Base-by-base conservation (phyloP, 2,797 vertebrate genomes). In the Heterohyrax brucei region DNA sequence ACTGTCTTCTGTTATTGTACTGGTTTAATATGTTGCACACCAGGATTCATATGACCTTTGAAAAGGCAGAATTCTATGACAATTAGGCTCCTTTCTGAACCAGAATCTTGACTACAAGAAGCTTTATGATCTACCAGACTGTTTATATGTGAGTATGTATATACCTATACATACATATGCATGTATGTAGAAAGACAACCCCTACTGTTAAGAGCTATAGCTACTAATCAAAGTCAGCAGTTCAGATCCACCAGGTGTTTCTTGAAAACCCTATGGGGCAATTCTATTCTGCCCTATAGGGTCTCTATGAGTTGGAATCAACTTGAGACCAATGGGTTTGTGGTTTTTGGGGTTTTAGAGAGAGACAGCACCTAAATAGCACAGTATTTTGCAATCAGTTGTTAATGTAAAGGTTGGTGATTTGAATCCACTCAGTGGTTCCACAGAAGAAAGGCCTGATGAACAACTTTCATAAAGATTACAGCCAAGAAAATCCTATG, bases 41-140 rank as follows among this genome's bases (percentile, higher is more conserved):
- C 18, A 10, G 53, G 77, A 21, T n/a, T 50, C 39, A 73, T 44
- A 84, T 56, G 87, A 77, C 87, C 62, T 94, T 59, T 77, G 46
- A 70, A 91, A 50, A 83, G 64, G 46, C 10, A 9, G 12, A 10
- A 10, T 73, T 76, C 70, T 72, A 33, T 80, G 79, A 61, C 19
- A 33, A 72, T 83, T 87, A 13, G 22, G 24, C 9, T 64, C 4
- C 24, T 76, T 87, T 87, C 50, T 50, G 73, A 9, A 70, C 44
- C 56, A 78, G 61, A 77, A 64, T 82, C 70, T 92, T 85, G 79
- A 91, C 75, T 88, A 61, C 44, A 95, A 92, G 78, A 89, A 93
- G 78, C 16, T 72, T 56, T 84, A 30, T 84, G 33, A 78, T 81
- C 78, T 92, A n/a, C 18, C 62, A 81, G 26, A 94, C 33, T 56